Base-by-base conservation (phyloP, 2,797 vertebrate species). In the Rhinichthys osculus region DNA sequence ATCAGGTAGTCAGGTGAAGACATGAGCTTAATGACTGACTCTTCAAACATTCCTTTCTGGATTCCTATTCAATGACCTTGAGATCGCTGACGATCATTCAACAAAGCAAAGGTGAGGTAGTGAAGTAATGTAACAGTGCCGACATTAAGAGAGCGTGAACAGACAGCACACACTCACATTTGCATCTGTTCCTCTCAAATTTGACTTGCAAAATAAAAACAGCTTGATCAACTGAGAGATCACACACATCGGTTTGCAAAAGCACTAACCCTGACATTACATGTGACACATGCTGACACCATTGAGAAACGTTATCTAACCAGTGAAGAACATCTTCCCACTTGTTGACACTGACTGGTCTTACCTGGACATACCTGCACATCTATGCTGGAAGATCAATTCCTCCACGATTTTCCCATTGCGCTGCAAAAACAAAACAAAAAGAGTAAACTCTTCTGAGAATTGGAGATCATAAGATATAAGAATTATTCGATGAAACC, bases 141-240 rank as follows among this genome's bases (percentile, higher is more conserved):
- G 13, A 30, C 42, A 11, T 11, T 52, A 4, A 11, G 1, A 73
- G 14, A 47, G 42, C 71, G 14, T 54, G 47, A 21, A 1, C 9
- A 4, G 7, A 30, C 35, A 35, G 11, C 40, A 59, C 3, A 64
- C 5, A 57, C 1, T 30, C 17, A 84, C 30, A 88, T 82, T 87
- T 87, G 82, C 42, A 84, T 90, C 9, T 21, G 27, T 44, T 47
- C 38, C 78, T 81, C 35, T 38, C n/a, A 73, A 6, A 89, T 90
- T 86, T 89, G 84, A 83, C 82, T 90, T 57, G 59, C 89, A 90
- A 90, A 88, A 6, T 86, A 47, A 59, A n/a, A 30, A 42, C 77
- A 13, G n/a, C 73, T 59, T 72, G 27, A 47, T 54, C 47, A 21
- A n/a, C 47, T 30, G 38, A 42, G 47, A 78, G 67, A 57, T 23